Conservation (phyloP, 2,888 invertebrate genomes). For the Scaptomyza reducta region DNA sequence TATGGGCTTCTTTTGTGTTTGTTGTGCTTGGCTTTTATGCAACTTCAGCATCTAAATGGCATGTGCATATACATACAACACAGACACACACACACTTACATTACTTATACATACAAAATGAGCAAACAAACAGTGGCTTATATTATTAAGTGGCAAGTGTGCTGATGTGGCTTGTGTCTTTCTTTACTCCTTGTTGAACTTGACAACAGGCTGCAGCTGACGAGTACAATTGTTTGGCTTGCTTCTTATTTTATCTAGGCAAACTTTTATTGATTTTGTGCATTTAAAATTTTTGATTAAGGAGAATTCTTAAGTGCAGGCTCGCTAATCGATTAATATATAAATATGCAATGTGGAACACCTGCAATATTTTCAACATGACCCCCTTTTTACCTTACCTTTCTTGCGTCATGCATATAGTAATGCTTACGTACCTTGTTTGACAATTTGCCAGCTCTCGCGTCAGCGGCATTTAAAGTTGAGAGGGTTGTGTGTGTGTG, state of each 20-base stretch:
- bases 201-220: constrained; percentile 49
- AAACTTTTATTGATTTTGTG: constrained; percentile 42
- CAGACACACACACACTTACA: constrained; percentile 3
- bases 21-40: constrained; percentile 55
- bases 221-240: neutral
- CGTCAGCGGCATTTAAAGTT: constrained; percentile 41
- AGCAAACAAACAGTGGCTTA: constrained; percentile 3
- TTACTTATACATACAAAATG: neutral
- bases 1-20: constrained; percentile 49
- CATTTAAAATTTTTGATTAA: constrained; percentile 40
- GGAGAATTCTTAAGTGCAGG: constrained; percentile 12
- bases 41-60: constrained; percentile 59
- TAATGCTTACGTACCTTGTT: constrained; percentile 53
- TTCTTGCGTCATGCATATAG: constrained; percentile 50
- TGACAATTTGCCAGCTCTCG: constrained; percentile 64
- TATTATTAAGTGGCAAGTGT: constrained; percentile 26
- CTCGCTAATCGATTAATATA: constrained; percentile 15
- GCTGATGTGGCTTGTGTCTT: constrained; percentile 38
- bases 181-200: constrained; percentile 53
- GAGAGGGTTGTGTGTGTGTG: constrained; percentile 63
- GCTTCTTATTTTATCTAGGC: neutral
- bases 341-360: constrained; percentile 29
- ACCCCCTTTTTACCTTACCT: neutral
- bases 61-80: constrained; percentile 43
- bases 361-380: constrained; percentile 11